Evolutionary conservation across 2,113 vertebrate species (phyloP).

Genomic region (Chunga burmeisteri): DNA sequence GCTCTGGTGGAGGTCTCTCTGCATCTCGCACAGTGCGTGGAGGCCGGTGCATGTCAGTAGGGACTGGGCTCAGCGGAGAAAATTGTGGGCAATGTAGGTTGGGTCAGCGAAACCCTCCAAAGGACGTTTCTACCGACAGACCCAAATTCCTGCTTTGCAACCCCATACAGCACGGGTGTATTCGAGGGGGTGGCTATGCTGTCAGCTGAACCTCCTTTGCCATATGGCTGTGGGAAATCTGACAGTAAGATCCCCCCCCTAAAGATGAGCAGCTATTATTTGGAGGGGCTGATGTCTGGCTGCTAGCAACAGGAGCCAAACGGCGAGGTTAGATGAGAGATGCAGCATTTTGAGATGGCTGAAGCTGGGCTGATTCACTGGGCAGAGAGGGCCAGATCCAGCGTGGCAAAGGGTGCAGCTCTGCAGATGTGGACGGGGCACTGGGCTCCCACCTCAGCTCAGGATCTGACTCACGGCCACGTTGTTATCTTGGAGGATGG

Average conservation of each 20-base stretch:
- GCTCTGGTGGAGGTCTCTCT: not conserved
- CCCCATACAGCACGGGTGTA: not conserved
- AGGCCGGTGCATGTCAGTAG: not conserved
- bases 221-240: not conserved
- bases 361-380: not conserved
- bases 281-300: not conserved
- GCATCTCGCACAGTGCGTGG: not conserved
- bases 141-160: not conserved
- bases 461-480: not conserved
- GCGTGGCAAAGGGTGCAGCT: rapidly evolving
- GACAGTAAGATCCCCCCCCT: not conserved
- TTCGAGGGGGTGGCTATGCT: not conserved
- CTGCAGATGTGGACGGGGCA: not conserved
- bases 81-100: not conserved
- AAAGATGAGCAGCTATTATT: not conserved
- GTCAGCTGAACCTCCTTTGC: not conserved
- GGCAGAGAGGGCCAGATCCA: not conserved
- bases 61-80: not conserved
- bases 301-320: not conserved
- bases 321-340: rapidly evolving
- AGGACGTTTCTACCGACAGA: not conserved
- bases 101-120: not conserved
- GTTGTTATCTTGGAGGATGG: not conserved
- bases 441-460: not conserved
- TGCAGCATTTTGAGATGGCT: not conserved